phyloP scores from a whole-genome alignment of 2,888 invertebrate genomes.

The Andrena haemorrhoa region DNA sequence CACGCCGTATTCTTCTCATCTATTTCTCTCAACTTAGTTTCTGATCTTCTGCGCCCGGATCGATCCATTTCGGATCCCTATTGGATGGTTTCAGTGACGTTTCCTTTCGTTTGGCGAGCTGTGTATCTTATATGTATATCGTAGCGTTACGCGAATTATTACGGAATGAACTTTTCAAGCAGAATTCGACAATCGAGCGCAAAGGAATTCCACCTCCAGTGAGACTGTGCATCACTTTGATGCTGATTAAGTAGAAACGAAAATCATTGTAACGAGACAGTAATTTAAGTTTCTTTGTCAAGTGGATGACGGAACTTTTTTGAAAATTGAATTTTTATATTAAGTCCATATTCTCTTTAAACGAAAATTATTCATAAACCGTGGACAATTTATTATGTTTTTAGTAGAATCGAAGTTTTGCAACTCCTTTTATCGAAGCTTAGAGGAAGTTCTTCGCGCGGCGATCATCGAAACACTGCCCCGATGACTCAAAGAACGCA shows the following conservation, averaged over 20 bases:
- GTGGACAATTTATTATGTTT: not conserved
- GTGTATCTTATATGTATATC: conserved; percentile 47
- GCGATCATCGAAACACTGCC: conserved; percentile 33
- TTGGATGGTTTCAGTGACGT: conserved; percentile 63
- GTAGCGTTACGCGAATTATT: conserved; percentile 43
- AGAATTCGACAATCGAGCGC: conserved; percentile 39
- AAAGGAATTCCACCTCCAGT: conserved; percentile 13
- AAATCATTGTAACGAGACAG: not conserved
- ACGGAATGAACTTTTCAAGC: conserved; percentile 20
- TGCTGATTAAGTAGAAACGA: not conserved
- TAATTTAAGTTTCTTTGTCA: not conserved
- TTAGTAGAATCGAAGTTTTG: not conserved
- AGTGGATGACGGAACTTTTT: not conserved
- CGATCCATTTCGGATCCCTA: conserved; percentile 46
- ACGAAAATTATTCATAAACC: not conserved
- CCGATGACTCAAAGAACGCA: conserved; percentile 13
- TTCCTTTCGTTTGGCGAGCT: conserved; percentile 46
- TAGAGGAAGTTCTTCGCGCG: not conserved
- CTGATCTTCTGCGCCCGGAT: conserved; percentile 30
- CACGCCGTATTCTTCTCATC: conserved; percentile 5
- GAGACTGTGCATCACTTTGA: no score
- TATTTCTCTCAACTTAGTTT: not conserved
- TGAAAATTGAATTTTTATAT: not conserved
- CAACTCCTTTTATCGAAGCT: not conserved
- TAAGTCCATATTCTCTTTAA: no score